A percentile compares a stretch with the other conserved stretches of the same genome.
These are phyloP conservation scores for Hymenochirus boettgeri DNA, from an alignment of 2,113 vertebrate genomes.

Conservation along the genomic window DNA sequence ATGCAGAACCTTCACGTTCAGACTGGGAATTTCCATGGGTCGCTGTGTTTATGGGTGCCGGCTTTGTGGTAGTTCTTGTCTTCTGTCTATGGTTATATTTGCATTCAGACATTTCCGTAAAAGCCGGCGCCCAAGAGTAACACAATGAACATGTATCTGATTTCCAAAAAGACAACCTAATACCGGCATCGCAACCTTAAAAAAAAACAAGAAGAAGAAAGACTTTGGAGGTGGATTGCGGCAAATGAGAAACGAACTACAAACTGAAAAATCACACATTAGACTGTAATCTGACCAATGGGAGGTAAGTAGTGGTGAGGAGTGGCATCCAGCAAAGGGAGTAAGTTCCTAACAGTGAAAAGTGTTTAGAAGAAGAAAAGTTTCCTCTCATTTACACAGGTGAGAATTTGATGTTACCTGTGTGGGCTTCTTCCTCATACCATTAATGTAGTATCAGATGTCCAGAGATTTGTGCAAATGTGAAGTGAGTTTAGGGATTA, in stretches of 20 bases:
- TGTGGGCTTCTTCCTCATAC: too few species aligned
- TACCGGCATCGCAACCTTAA: slow-evolving; percentile 87
- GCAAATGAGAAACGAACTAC: slow-evolving; percentile 88
- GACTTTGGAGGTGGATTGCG: slow-evolving; percentile 89
- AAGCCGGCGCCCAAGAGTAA: slow-evolving; percentile 68
- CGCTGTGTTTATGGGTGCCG: slow-evolving; percentile 84
- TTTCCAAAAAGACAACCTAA: slow-evolving; percentile 90
- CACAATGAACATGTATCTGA: slow-evolving; percentile 92
- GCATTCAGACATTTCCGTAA: slow-evolving; percentile 83
- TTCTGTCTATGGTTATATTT: slow-evolving; percentile 88
- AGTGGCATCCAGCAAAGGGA: slow-evolving; percentile 72
- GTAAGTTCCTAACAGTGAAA: slow-evolving; percentile 87
- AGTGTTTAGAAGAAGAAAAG: slow-evolving; percentile 88
- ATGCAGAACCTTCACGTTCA: slow-evolving; percentile 45
- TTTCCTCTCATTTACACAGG: slow-evolving; percentile 89
- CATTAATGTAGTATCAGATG: too few species aligned
- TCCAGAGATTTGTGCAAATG: too few species aligned
- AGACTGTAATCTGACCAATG: slow-evolving; percentile 89
- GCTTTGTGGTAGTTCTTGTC: slow-evolving; percentile 83
- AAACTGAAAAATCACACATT: slow-evolving; percentile 93
- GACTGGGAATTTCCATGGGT: slow-evolving; percentile 81
- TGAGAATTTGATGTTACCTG: slow-evolving; percentile 56
- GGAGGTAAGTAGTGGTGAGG: slow-evolving; percentile 73
- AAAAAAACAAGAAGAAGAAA: slow-evolving; percentile 95
- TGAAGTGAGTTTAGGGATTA: too few species aligned